These are phyloP conservation scores for Tenthredo livida DNA, from an alignment of 2,888 invertebrate genomes.

Conservation along the genomic window DNA sequence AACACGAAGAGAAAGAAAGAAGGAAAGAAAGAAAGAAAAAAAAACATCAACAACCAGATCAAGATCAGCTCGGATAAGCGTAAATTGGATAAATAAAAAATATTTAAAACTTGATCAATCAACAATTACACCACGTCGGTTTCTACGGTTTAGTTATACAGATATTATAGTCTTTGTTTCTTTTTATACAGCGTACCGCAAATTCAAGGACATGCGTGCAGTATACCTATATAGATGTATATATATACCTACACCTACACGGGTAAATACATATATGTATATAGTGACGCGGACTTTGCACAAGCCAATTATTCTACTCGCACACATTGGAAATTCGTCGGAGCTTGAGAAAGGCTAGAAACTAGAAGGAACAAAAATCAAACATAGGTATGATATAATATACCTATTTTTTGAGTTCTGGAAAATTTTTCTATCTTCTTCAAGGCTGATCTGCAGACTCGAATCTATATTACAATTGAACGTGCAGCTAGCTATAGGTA, in stretches of 20 bases:
- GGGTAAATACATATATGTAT: background rate
- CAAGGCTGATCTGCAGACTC: background rate
- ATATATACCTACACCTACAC: background rate
- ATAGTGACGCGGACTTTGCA: background rate
- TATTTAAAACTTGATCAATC: background rate
- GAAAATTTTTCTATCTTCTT: background rate
- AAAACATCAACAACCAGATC: background rate
- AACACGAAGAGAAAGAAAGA: no score
- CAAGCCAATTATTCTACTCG: constrained; percentile 4
- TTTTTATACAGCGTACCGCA: background rate
- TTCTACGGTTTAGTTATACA: background rate
- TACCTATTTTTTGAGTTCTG: background rate
- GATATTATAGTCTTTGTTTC: background rate
- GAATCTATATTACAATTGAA: background rate
- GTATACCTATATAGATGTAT: background rate
- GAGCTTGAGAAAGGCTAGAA: background rate
- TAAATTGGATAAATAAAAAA: background rate
- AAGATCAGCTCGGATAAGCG: background rate
- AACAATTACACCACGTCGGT: background rate
- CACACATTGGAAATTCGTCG: background rate
- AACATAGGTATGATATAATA: no score
- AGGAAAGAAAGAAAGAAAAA: background rate
- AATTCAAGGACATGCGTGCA: constrained; percentile 10
- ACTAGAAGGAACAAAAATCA: no score
- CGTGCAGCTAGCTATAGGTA: constrained; percentile 2